Evolutionary conservation across 2,797 vertebrate species (phyloP).

Genomic region (Poeciliopsis turneri): DNA sequence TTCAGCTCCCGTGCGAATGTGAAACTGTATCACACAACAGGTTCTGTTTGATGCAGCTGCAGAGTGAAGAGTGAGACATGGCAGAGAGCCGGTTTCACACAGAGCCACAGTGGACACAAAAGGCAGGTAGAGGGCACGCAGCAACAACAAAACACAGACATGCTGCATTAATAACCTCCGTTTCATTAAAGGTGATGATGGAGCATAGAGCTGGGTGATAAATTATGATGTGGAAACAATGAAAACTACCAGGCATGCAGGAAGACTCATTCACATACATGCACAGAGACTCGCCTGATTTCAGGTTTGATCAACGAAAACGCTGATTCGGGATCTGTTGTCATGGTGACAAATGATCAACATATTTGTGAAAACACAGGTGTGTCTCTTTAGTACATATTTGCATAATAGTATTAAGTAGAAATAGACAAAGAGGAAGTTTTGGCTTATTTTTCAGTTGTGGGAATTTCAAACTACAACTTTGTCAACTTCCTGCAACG

Average conservation of each 20-base stretch:
- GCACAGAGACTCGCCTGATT: neutral
- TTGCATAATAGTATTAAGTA: neutral
- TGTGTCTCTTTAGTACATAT: neutral
- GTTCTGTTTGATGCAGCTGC: neutral
- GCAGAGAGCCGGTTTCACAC: constrained; percentile 57
- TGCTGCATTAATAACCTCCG: neutral
- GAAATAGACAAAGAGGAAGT: neutral
- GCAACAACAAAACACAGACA: neutral
- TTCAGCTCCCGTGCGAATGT: neutral
- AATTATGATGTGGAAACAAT: neutral
- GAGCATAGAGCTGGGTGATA: neutral
- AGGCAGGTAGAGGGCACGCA: constrained; percentile 49
- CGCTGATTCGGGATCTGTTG: neutral
- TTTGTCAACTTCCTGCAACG: neutral
- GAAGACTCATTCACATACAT: neutral
- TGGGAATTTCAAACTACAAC: neutral
- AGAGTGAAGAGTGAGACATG: constrained; percentile 19
- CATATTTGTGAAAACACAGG: neutral
- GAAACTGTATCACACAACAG: neutral
- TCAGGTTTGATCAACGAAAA: neutral
- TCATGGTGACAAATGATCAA: neutral
- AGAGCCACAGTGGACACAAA: constrained; percentile 44
- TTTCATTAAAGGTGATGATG: constrained; percentile 9
- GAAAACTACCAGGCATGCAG: neutral
- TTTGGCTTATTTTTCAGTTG: neutral